Evolutionary conservation across 2,797 vertebrate genomes (phyloP), one percentile per base, ranked within the genome.

Genomic region (Australoheros facetus): DNA sequence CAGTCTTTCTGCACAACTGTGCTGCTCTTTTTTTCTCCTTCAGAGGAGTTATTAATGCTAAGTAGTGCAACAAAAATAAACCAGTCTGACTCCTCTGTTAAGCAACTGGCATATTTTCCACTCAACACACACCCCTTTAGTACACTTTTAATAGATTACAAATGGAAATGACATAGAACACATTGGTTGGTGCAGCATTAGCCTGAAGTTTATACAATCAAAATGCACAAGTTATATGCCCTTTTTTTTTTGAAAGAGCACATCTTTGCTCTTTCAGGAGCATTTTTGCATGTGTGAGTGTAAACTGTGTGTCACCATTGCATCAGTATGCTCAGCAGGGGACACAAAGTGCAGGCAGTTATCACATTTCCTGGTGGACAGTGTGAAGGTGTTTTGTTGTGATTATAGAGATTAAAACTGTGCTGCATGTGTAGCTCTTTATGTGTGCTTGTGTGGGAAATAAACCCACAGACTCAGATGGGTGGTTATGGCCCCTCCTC

Each of bases 401-500:
- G 34, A 74, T 56, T 66, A 76, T 53, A 51, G n/a, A 28, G 56
- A 59, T 71, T 71, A 11, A 71, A 56, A 62, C 34, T 53, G 32
- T 8, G 10, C 34, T 54, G 7, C n/a, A 23, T 21, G 14, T 59
- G 10, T 12, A 59, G 34, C 28, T 62, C 23, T 55, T 32, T 58
- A 28, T 81, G 26, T 80, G n/a, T 58, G 32, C 55, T 53, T 54
- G 30, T 85, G 80, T 64, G 78, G 42, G 71, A 84, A 87, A 79
- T 59, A 80, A 80, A 75, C 37, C 32, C 21, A 48, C 21, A 59
- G 42, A 34, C 56, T 86, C 83, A 90, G 78, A 85, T 79, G 34
- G 56, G 45, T 73, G 73, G 19, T 32, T 51, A 42, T 79, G 62
- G 85, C 79, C 81, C 89, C 89, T 88, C 90, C 91, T 79, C 34